These are phyloP conservation scores for Centropyge bicolor DNA, from an alignment of 2,797 vertebrate genomes.

Conservation along the genomic window DNA sequence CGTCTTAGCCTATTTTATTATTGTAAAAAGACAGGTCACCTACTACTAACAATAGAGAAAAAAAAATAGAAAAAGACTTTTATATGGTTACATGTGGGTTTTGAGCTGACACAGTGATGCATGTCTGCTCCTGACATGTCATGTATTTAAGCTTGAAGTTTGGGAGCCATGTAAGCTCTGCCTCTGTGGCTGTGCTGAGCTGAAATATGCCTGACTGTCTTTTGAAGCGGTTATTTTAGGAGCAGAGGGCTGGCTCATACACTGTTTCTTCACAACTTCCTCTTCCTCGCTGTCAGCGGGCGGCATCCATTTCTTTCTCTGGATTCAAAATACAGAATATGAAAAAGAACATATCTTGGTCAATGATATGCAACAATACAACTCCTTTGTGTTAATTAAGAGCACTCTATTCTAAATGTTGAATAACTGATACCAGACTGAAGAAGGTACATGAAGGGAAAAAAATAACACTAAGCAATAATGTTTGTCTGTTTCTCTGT, in stretches of 20 bases:
- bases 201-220: not conserved
- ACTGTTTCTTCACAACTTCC: not conserved
- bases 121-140: conserved; percentile 1
- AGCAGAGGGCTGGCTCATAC: not conserved
- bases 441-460: not conserved
- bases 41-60: too few relatives aligned
- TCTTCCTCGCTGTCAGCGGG: not conserved
- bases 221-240: not conserved
- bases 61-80: too few relatives aligned
- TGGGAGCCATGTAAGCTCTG: not conserved
- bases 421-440: not conserved
- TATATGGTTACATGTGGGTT: conserved; percentile 5
- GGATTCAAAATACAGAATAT: not conserved
- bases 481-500: not conserved
- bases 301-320: not conserved
- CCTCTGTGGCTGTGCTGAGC: not conserved
- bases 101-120: not conserved
- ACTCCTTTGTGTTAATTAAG: not conserved
- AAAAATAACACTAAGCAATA: too few relatives aligned
- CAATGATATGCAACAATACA: not conserved
- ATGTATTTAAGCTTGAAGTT: not conserved
- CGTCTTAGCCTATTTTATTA: not conserved
- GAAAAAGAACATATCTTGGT: not conserved
- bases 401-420: not conserved
- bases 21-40: too few relatives aligned